phyloP scores from a whole-genome alignment of 2,797 vertebrate genomes.

The Amblyraja radiata region DNA sequence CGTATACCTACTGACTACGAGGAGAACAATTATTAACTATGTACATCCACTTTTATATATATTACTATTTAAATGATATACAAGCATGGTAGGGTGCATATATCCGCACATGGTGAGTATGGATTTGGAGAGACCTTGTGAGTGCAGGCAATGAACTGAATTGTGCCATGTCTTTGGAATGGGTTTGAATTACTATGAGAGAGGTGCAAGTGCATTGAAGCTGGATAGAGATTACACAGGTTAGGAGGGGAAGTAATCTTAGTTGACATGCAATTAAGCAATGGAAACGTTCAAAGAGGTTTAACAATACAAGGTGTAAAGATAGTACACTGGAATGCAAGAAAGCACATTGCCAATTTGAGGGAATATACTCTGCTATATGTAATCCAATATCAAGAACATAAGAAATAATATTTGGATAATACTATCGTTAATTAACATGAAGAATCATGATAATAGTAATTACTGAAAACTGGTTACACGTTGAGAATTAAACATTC shows the following conservation, averaged over 20 bases:
- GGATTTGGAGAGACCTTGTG: too few relatives aligned
- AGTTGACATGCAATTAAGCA: background rate
- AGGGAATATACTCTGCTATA: background rate
- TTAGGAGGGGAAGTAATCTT: background rate
- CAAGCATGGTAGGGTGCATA: too few relatives aligned
- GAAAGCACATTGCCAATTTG: background rate
- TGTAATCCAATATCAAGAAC: background rate
- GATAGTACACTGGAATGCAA: background rate
- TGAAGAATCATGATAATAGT: background rate
- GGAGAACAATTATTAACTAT: too few relatives aligned
- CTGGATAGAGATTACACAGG: background rate
- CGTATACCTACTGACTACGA: too few relatives aligned
- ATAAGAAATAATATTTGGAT: background rate
- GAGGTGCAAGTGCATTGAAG: background rate
- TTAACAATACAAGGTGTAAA: background rate
- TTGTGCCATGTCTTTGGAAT: background rate
- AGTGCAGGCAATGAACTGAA: too few relatives aligned
- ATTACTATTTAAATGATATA: too few relatives aligned
- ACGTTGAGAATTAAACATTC: constrained; percentile 1
- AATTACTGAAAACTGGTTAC: background rate
- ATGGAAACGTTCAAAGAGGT: background rate
- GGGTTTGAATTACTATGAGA: background rate
- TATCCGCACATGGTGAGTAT: too few relatives aligned
- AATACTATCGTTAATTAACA: background rate
- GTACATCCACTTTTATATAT: too few relatives aligned